These are phyloP conservation scores for Rhabdophis nuchalis DNA, from an alignment of 2,797 vertebrate species.

Conservation along the genomic window DNA sequence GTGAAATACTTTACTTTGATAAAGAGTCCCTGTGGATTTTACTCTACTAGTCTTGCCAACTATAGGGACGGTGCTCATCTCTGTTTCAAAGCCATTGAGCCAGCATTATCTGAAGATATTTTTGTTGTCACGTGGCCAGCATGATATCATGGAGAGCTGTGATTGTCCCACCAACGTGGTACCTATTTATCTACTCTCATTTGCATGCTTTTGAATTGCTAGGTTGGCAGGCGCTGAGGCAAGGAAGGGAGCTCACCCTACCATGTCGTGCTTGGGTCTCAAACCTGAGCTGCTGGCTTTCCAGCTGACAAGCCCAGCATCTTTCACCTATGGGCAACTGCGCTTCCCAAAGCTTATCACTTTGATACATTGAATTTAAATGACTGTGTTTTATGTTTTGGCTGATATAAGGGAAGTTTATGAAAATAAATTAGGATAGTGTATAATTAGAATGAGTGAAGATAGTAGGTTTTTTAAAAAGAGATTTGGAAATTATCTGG, in stretches of 20 bases:
- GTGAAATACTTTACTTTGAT: neutral
- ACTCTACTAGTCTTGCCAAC: neutral
- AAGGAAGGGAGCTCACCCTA: neutral
- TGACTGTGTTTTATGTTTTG: constrained; percentile 49
- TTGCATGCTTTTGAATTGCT: neutral
- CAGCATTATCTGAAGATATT: neutral
- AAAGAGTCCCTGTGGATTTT: neutral
- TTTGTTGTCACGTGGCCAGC: neutral
- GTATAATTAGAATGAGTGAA: neutral
- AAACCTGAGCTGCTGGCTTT: neutral
- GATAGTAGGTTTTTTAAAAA: neutral
- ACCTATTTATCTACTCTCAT: neutral
- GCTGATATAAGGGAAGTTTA: constrained; percentile 37
- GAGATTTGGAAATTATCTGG: neutral
- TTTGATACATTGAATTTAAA: constrained; percentile 41
- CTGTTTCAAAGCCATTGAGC: neutral
- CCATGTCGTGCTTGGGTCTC: neutral
- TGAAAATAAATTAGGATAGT: constrained; percentile 26
- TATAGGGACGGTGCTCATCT: neutral
- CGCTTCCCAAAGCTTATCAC: neutral
- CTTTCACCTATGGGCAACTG: neutral
- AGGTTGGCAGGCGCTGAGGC: neutral
- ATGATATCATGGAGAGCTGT: neutral
- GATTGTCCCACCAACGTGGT: neutral
- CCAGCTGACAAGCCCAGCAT: neutral